These are phyloP conservation scores for Vireo altiloquus DNA, from an alignment of 2,113 vertebrate genomes.

Conservation along the genomic window DNA sequence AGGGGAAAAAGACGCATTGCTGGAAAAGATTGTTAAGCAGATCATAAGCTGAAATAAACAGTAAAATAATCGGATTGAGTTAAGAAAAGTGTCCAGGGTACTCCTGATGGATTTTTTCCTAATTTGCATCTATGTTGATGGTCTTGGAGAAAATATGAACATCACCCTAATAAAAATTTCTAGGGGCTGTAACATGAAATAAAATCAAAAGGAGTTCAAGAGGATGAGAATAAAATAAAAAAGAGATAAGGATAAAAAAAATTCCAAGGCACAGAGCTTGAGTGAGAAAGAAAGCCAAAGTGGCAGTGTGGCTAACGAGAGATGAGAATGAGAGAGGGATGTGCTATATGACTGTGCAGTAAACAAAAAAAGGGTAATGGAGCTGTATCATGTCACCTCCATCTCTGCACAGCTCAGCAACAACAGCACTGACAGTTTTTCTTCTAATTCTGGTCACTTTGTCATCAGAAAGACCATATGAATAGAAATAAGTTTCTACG, in stretches of 20 bases:
- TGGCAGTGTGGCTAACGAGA: not conserved
- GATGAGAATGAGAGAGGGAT: not conserved
- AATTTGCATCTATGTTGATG: not conserved
- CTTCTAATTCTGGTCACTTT: not conserved
- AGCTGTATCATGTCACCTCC: not conserved
- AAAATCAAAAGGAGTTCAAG: not conserved
- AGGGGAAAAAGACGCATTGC: not conserved
- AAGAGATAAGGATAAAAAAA: not conserved
- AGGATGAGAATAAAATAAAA: not conserved
- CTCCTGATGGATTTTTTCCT: not conserved
- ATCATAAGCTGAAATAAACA: not conserved
- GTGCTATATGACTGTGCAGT: not conserved
- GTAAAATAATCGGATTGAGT: not conserved
- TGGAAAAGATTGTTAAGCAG: not conserved
- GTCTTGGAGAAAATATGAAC: not conserved
- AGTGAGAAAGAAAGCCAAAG: not conserved
- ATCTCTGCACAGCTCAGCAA: not conserved
- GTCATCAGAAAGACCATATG: not conserved
- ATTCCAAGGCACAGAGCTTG: not conserved
- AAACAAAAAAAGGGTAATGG: not conserved
- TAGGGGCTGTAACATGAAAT: not conserved
- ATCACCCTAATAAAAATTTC: not conserved
- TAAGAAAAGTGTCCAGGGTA: not conserved
- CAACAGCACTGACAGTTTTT: not conserved
- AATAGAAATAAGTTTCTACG: not conserved